phyloP scores from a whole-genome alignment of 2,888 invertebrate species.

The Flexamia atlantica region DNA sequence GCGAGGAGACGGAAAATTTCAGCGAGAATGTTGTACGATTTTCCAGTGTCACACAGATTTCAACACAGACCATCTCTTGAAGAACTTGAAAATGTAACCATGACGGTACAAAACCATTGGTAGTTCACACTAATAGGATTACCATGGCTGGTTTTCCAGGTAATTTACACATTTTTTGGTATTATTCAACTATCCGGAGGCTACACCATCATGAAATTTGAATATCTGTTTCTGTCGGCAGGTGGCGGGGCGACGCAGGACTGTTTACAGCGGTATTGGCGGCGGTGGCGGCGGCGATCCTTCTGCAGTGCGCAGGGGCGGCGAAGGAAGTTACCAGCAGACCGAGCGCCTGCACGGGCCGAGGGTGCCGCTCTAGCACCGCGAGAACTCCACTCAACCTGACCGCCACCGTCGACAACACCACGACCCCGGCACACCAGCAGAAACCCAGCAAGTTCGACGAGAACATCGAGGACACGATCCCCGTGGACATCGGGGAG shows the following conservation, averaged over 20 bases:
- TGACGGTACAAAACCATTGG: too few relatives aligned
- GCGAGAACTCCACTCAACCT: not conserved
- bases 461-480: conserved; percentile 71
- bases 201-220: too few relatives aligned
- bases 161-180: too few relatives aligned
- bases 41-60: too few relatives aligned
- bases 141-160: too few relatives aligned
- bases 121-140: too few relatives aligned
- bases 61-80: too few relatives aligned
- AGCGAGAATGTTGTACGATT: too few relatives aligned
- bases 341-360: not conserved
- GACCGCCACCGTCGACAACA: not conserved
- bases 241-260: conserved; percentile 24
- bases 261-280: not conserved
- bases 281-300: not conserved
- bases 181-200: too few relatives aligned
- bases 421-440: not conserved
- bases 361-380: conserved; percentile 8
- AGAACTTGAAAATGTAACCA: too few relatives aligned
- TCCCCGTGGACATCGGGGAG: conserved; percentile 69
- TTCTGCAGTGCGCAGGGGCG: not conserved
- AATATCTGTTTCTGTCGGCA: not conserved
- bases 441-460: conserved; percentile 71
- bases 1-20: too few relatives aligned
- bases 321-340: not conserved